Base-by-base conservation (phyloP, 2,888 invertebrate species). In the Pelosia muscerda region DNA sequence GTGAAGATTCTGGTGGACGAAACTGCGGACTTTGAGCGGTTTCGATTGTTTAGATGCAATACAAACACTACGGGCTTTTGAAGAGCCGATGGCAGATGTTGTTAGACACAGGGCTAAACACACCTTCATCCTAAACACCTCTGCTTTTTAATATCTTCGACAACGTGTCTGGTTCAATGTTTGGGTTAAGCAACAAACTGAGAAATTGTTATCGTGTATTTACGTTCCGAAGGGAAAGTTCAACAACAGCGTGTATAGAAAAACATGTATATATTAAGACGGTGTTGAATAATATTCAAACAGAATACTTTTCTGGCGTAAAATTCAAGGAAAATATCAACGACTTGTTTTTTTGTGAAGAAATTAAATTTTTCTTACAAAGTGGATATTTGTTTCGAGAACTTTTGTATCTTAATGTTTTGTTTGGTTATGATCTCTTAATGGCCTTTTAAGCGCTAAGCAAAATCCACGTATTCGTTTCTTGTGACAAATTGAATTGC, bases 101-200 rank as follows among this genome's bases (percentile, higher is more conserved):
- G 91, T 92, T 92, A 90, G 88, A 90, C 88, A 84, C 77, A 75
- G 83, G 78, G 74, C 84, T 83, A 93, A 92, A 93, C 93, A 94
- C 83, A 82, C 88, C 85, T 85, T 84, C 86, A 85, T 88, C 87
- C 85, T 93, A 90, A 88, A 90, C 92, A 92, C 92, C 89, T 91
- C 83, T 80, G 82, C 86, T 89, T 91, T 92, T 92, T 89, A 91
- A 90, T 88, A 81, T 90, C 88, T 89, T 88, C 83, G 80, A 83
- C 88, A 83, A 86, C 85, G 77, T 83, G 87, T 84, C 88, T 87
- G 86, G 82, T 81, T 63, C 78, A 76, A 81, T 87, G 86, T 87
- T 86, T 86, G 83, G 34, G 84, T 82, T 86, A 81, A 67, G 78
- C 82, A 86, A 86, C 86, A 85, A 89, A 88, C 88, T 88, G 85